phyloP scores from a whole-genome alignment of 2,113 vertebrate species.

The Speoplatyrhinus poulsoni region DNA sequence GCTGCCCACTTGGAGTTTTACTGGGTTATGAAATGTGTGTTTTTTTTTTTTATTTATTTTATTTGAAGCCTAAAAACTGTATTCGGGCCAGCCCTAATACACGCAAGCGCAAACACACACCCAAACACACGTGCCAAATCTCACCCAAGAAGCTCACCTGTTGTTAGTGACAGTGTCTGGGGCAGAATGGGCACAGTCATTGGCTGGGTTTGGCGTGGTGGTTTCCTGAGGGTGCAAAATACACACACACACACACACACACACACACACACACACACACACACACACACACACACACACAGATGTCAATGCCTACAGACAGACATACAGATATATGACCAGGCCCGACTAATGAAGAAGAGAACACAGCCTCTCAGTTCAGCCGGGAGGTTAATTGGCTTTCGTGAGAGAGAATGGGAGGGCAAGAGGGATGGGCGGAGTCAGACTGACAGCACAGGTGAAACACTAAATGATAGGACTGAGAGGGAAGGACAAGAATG shows the following conservation, averaged over 20 bases:
- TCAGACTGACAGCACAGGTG: conserved; percentile 8
- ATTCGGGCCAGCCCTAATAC: too few species aligned
- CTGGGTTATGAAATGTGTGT: too few species aligned
- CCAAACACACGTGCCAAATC: too few species aligned
- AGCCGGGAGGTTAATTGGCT: conserved; percentile 53
- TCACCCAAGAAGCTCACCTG: conserved; percentile 81
- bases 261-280: conserved; percentile 3
- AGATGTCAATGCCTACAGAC: conserved; percentile 41
- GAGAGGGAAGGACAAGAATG: background rate
- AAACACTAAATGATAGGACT: conserved; percentile 1
- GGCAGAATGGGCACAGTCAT: conserved; percentile 77
- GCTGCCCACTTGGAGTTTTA: too few species aligned
- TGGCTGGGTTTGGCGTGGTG: conserved; percentile 86
- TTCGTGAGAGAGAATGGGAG: conserved; percentile 23
- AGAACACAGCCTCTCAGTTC: conserved; percentile 57
- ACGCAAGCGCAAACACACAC: too few species aligned
- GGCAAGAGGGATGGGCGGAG: conserved; percentile 12
- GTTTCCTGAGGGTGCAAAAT: conserved; percentile 85
- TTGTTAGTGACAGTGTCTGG: conserved; percentile 88
- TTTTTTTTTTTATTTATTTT: too few species aligned
- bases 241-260: conserved; percentile 47
- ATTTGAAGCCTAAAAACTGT: too few species aligned
- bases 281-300: conserved; percentile 45
- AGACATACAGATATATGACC: conserved; percentile 32
- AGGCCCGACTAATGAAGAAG: conserved; percentile 56